Conservation (phyloP, 1,140 invertebrate genomes). For the Drosophila ercepeae region DNA sequence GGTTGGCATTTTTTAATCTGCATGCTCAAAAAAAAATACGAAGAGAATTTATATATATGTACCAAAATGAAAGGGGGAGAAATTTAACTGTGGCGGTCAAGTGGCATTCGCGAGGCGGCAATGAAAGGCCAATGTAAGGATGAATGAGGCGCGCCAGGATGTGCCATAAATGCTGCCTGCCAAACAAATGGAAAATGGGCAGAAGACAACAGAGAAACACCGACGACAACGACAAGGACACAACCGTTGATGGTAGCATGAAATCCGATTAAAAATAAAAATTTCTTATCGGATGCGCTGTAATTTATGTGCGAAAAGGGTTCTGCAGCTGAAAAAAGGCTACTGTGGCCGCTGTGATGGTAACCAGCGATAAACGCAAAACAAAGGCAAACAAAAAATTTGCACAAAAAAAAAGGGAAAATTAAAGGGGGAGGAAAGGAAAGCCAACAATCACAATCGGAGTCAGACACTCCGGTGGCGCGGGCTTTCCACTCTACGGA, state of each 20-base stretch:
- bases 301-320: conserved; percentile 84
- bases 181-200: conserved; percentile 52
- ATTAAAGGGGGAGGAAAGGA: conserved; percentile 9
- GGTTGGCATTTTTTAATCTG: conserved; percentile 70
- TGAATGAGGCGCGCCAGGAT: conserved; percentile 61
- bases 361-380: conserved; percentile 79
- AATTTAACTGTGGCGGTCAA: conserved; percentile 64
- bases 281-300: conserved; percentile 83
- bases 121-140: conserved; percentile 51
- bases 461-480: conserved; percentile 28
- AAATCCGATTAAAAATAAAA: conserved; percentile 84
- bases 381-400: conserved; percentile 77
- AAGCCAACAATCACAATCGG: conserved; percentile 47
- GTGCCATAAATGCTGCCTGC: conserved; percentile 79
- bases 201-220: conserved; percentile 48
- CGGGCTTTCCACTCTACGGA: conserved; percentile 3
- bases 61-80: conserved; percentile 25
- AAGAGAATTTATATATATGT: too few relatives aligned
- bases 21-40: conserved; percentile 38
- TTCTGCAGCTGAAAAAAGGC: conserved; percentile 64
- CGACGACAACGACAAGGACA: conserved; percentile 30
- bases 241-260: conserved; percentile 72
- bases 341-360: conserved; percentile 75
- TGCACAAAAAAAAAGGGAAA: conserved; percentile 38
- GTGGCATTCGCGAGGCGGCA: conserved; percentile 51